Evolutionary conservation across 2,888 invertebrate genomes (phyloP).

Genomic region (Chironomus tentans): DNA sequence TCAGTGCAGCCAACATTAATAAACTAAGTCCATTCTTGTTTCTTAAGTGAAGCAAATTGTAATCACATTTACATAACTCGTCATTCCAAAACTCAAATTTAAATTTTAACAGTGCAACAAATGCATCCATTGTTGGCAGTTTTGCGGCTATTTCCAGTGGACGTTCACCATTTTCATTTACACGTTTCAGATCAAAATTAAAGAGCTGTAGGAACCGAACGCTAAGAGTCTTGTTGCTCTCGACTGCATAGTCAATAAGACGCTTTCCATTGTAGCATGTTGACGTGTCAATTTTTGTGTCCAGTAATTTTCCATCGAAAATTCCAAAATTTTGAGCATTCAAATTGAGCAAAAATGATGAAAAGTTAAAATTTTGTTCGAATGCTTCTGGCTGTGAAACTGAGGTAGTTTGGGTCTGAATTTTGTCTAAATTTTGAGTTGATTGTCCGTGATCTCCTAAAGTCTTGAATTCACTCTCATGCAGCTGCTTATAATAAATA

Average conservation of each 20-base stretch:
- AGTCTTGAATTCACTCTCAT: neutral
- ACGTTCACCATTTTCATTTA: neutral
- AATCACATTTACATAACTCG: neutral
- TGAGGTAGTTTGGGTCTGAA: neutral
- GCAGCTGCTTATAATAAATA: neutral
- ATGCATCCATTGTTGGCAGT: neutral
- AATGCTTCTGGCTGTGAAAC: neutral
- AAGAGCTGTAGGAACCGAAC: neutral
- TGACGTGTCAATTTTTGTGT: neutral
- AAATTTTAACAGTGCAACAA: neutral
- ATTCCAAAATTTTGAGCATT: neutral
- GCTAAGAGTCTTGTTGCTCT: neutral
- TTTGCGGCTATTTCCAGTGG: neutral
- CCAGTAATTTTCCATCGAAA: neutral
- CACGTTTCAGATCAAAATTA: neutral
- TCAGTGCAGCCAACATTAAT: neutral
- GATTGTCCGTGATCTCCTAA: neutral
- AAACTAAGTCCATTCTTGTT: neutral
- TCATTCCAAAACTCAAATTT: slow-evolving; percentile 8
- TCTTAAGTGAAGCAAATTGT: neutral
- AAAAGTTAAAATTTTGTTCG: neutral
- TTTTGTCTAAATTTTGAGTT: neutral
- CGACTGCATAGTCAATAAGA: neutral
- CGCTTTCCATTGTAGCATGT: neutral
- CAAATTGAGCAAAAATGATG: neutral